Base-by-base conservation (phyloP, 2,113 vertebrate genomes). In the Otolemur garnettii region DNA sequence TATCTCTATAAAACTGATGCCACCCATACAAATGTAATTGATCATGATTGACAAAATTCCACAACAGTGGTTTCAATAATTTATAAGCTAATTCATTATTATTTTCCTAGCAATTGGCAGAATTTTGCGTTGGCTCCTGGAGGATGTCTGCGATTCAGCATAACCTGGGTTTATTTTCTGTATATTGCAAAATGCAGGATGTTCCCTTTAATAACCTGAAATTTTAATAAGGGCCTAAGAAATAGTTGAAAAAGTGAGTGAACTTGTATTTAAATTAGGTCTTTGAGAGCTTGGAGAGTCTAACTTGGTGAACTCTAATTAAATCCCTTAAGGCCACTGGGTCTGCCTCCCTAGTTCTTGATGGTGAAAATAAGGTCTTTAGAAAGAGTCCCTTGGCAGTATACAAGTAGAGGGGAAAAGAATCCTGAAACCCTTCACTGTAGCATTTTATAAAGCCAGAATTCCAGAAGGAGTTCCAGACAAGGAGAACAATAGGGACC, bases 301-400 rank as follows among this genome's bases (percentile, higher is more conserved):
- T 98, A 98, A 98, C 98, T 98, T 98, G 98, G 98, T 98, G 98
- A 99, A 98, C 98, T 98, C 97, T 99, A 99, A 99, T 99, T 99
- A 98, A 98, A 99, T 98, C 98, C 98, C 98, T 97, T 81, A 99
- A 98, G 98, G 98, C 98, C 91, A 97, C 96, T 97, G 98, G 98
- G 98, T 98, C 97, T 98, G 98, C 98, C 97, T 98, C 96, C 97
- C 87, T 96, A 86, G 96, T 97, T 98, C 98, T 98, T 98, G 98
- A 98, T 98, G 94, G 98, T 98, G 96, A 97, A 98, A 98, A 96
- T 96, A 93, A 98, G 98, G 98, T 98, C 98, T 98, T 98, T 98
- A 98, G 98, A 98, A 98, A 98, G 93, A 98, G 98, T 98, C 98
- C 98, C 98, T 95, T 98, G 98, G 98, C 97, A 97, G 98, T 98